Evolutionary conservation across 53 echinoderm and acorn worm species (phyloP).

Genomic region (Temnopleurus reevesii): DNA sequence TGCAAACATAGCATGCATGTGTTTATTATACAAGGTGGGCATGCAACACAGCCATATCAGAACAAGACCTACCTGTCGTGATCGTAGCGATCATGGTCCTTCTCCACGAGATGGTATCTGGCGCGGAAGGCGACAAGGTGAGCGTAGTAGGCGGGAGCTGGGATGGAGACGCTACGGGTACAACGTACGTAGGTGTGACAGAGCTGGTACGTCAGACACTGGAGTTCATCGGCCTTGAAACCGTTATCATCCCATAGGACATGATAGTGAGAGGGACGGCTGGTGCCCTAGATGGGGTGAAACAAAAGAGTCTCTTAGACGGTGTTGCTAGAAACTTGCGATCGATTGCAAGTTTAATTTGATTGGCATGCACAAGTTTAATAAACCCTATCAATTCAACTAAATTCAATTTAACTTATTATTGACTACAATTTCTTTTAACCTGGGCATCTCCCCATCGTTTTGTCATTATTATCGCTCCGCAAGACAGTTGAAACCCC

Average conservation of each 20-base stretch:
- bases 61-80: constrained; percentile 22
- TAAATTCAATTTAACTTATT: too few species aligned
- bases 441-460: too few species aligned
- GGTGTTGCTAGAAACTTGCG: too few species aligned
- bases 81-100: constrained; percentile 91
- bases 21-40: neutral
- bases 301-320: too few species aligned
- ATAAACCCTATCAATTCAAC: too few species aligned
- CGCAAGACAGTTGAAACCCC: too few species aligned
- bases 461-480: too few species aligned
- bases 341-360: too few species aligned
- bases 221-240: constrained; percentile 95
- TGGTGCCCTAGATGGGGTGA: constrained; percentile 80
- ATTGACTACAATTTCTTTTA: too few species aligned
- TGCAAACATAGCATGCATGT: constrained; percentile 13
- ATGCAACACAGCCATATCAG: neutral
- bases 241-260: constrained; percentile 98
- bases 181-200: constrained; percentile 99
- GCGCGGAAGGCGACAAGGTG: constrained; percentile 97
- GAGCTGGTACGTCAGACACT: constrained; percentile 98
- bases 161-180: constrained; percentile 95
- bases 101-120: constrained; percentile 95
- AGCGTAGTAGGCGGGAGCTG: constrained; percentile 98
- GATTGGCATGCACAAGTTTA: too few species aligned
- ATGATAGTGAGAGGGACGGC: constrained; percentile 98